These are phyloP conservation scores for Rutpela maculata DNA, from an alignment of 2,888 invertebrate species.

Conservation along the genomic window DNA sequence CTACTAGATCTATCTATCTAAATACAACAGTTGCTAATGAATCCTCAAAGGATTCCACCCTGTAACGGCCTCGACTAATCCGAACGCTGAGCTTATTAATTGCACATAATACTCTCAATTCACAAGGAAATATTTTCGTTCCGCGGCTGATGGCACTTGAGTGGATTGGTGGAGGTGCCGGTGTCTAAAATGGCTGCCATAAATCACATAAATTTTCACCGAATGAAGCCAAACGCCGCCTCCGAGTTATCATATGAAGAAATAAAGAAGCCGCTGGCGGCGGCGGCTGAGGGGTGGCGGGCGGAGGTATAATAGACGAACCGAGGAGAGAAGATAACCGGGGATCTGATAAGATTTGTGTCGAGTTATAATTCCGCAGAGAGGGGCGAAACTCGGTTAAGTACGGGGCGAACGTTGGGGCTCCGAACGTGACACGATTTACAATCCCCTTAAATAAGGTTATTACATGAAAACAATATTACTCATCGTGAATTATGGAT, in stretches of 20 bases:
- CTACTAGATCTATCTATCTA: too few relatives aligned
- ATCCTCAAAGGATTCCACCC: neutral
- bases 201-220: conserved; percentile 37
- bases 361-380: conserved; percentile 65
- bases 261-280: conserved; percentile 50
- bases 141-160: neutral
- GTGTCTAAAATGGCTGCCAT: conserved; percentile 39
- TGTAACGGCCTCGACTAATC: neutral
- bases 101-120: conserved; percentile 5
- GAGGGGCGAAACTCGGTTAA: conserved; percentile 61
- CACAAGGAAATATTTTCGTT: neutral
- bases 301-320: conserved; percentile 57
- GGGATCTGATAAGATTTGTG: conserved; percentile 67
- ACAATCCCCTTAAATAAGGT: conserved; percentile 68
- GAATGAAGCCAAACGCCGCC: conserved; percentile 33
- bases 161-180: conserved; percentile 24
- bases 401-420: conserved; percentile 55
- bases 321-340: conserved; percentile 62
- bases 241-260: conserved; percentile 53
- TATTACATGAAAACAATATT: conserved; percentile 70
- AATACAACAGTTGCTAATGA: too few relatives aligned
- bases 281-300: conserved; percentile 43
- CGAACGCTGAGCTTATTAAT: neutral
- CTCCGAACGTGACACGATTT: conserved; percentile 67
- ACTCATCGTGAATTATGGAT: conserved; percentile 60